Evolutionary conservation across 2,797 vertebrate genomes (phyloP).

Genomic region (Ficedula albicollis): DNA sequence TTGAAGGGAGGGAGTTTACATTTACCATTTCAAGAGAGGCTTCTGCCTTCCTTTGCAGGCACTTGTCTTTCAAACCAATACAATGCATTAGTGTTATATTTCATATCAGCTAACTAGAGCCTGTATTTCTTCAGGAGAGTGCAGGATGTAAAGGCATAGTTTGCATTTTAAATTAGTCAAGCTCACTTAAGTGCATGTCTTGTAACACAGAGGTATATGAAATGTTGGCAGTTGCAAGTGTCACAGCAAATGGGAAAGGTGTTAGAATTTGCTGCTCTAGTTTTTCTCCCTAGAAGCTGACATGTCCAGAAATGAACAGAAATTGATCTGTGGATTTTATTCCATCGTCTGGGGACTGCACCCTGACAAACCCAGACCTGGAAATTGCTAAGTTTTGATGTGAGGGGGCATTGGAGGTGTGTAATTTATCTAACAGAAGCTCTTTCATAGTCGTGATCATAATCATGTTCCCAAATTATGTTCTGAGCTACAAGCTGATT

Average conservation of each 20-base stretch:
- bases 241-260: not conserved
- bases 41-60: too few relatives aligned
- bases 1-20: too few relatives aligned
- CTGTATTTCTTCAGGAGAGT: not conserved
- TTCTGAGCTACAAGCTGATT: not conserved
- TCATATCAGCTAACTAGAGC: not conserved
- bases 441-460: not conserved
- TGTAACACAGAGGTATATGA: not conserved
- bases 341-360: not conserved
- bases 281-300: not conserved
- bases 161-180: not conserved
- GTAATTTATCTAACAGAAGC: not conserved
- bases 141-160: not conserved
- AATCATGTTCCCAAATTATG: not conserved
- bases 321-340: not conserved
- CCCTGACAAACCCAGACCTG: not conserved
- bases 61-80: too few relatives aligned
- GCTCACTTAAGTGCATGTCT: not conserved
- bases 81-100: slow-evolving; percentile 11
- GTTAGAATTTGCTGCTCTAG: not conserved
- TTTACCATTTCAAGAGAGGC: too few relatives aligned
- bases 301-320: not conserved
- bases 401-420: not conserved
- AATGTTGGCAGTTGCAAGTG: not conserved
- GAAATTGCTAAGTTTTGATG: not conserved